phyloP scores from a whole-genome alignment of 2,888 invertebrate genomes.

The Hylaea fasciaria region DNA sequence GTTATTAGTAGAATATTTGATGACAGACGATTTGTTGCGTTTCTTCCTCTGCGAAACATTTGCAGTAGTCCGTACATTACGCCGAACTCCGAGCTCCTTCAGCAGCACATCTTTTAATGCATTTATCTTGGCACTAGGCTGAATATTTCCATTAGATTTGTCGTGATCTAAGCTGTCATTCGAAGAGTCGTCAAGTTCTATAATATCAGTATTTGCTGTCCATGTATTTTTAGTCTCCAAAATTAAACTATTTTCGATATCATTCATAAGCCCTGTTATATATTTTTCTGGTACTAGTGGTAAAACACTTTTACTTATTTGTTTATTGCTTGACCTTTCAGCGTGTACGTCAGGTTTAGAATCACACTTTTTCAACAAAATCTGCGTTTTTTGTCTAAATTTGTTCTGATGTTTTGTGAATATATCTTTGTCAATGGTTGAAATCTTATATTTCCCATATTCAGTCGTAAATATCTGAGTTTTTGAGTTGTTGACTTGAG shows the following conservation, averaged over 20 bases:
- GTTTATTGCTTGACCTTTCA: not conserved
- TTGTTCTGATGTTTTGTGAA: slow-evolving; percentile 61
- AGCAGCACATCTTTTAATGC: slow-evolving; percentile 54
- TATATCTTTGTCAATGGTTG: slow-evolving; percentile 44
- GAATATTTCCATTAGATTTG: slow-evolving; percentile 2
- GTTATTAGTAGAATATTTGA: not conserved
- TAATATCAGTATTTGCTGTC: slow-evolving; percentile 43
- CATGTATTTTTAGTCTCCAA: slow-evolving; percentile 9
- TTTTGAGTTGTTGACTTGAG: not conserved
- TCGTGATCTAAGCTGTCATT: slow-evolving; percentile 49
- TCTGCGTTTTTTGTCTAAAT: slow-evolving; percentile 60
- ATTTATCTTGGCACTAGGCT: slow-evolving; percentile 45
- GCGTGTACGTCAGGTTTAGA: not conserved
- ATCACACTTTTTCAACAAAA: slow-evolving; percentile 51
- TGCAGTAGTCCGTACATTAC: not conserved
- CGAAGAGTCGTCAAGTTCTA: slow-evolving; percentile 65
- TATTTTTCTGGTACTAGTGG: slow-evolving; percentile 12
- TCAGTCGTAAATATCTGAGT: slow-evolving; percentile 57
- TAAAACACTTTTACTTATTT: not conserved
- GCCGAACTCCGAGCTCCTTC: slow-evolving; percentile 49
- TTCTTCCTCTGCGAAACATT: not conserved
- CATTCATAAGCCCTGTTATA: slow-evolving; percentile 13
- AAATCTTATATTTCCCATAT: slow-evolving; percentile 62
- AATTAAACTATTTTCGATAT: slow-evolving; percentile 26
- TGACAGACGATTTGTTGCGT: not conserved